Base-by-base conservation (phyloP, 2,797 vertebrate genomes). In the Diceros bicornis region DNA sequence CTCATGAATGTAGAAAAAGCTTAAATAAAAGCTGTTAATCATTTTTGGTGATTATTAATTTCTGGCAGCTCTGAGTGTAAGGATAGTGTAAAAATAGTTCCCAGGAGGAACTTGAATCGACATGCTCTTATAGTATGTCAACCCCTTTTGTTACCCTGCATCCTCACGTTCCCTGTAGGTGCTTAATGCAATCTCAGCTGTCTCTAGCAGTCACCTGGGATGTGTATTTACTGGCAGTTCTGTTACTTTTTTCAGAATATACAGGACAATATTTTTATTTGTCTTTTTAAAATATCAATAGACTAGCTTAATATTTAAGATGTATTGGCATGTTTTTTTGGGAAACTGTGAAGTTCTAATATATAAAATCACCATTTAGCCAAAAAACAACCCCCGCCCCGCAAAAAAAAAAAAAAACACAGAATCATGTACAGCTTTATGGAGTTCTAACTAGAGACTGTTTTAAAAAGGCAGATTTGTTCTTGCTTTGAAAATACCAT, bases 11-110 rank as follows among this genome's bases (percentile, higher is more conserved):
- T 64, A 95, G 74, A 69, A 89, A 92, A 96, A 96, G 59, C 52
- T 95, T 91, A 92, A 96, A 87, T 97, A 95, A 96, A 95, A 89
- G 57, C 91, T 97, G 47, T 96, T 98, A 81, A 91, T 98, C 64
- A 95, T 92, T 95, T 95, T 95, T 89, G 41, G 47, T 50, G 83
- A 50, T 97, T 96, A 96, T 92, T 96, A 94, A 96, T 97, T 81
- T 83, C 93, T 89, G 69, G 37, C 17, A 84, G 4, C 61, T n/a
- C 59, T 89, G 72, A 92, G 37, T 57, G 62, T 96, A 20, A 32
- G 7, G 0, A 55, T 34, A 52, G 17, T 72, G 4, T 78, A 47
- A 96, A 96, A 95, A 87, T 87, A 89, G 69, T 91, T 96, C 90
- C 86, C 93, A 88, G 55, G 85, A 94, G 77, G 29, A 41, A 78